Evolutionary conservation across 2,888 invertebrate genomes (phyloP), one percentile per base, ranked within the genome.

Genomic region (Tachina lurida): DNA sequence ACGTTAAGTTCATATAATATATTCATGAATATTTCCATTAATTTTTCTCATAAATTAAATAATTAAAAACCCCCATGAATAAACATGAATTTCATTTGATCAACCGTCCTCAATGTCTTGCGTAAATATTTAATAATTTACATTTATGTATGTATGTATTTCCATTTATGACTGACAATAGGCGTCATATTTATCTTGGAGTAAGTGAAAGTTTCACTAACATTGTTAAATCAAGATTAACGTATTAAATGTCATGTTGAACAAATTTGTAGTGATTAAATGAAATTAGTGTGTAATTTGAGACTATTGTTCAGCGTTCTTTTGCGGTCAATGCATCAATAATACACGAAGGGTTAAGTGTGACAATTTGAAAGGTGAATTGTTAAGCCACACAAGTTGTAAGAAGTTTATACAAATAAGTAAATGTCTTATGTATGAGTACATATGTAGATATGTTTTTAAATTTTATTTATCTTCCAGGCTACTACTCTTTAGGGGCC

Each of bases 191-290:
- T 65, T 80, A 73, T 73, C 58, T 58, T 74, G 31, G 13, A 47
- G 54, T 70, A 74, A 80, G 80, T 80, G 80, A 80, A 80, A 80
- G 80, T 80, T 80, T 73, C 19, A 43, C 19, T 17, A 54, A 31
- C 31, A 70, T 56, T 73, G 13, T 58, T 58, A 41, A 58, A 41
- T 41, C 31, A 41, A 80, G 73, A 73, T 67, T 67, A 80, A 62
- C 68, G 19, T 17, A 43, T 3, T 41, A 62, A 49, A 52, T 78
- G 43, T 45, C 31, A 17, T 22, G 52, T 10, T 49, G 39, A 60
- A 80, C 31, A 74, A 80, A 80, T 80, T 58, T 47, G 15, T 67
- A 49, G 65, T 80, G 45, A 80, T 71, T 41, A 80, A 45, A 56
- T 65, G 12, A 80, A 58, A 75, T 73, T 65, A 65, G 54, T 47